phyloP scores from a whole-genome alignment of 2,888 invertebrate genomes.

The Cyclophora punctaria region DNA sequence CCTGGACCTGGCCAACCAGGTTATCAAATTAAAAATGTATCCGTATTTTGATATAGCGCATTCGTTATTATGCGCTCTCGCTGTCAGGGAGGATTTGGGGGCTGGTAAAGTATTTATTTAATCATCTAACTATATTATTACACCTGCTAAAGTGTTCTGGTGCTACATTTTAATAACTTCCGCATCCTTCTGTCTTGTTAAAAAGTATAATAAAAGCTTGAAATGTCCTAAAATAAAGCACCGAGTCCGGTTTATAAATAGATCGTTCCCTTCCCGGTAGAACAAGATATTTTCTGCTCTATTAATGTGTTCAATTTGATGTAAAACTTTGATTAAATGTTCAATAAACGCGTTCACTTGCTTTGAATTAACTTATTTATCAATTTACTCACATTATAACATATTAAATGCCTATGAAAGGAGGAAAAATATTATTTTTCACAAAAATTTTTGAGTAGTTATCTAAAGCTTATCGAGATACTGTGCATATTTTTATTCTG shows the following conservation, averaged over 20 bases:
- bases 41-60: conserved; percentile 99
- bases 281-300: conserved; percentile 16
- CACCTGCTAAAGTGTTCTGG: conserved; percentile 29
- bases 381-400: no score
- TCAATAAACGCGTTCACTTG: no score
- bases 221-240: conserved; percentile 58
- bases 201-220: conserved; percentile 28
- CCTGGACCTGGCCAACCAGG: conserved; percentile 98
- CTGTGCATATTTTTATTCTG: no score
- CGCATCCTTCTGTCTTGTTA: conserved; percentile 30
- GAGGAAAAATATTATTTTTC: no score
- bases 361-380: no score
- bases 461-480: no score
- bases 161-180: conserved; percentile 22
- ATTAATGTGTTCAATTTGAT: conserved; percentile 8
- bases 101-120: conserved; percentile 78
- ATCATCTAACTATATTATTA: conserved; percentile 31
- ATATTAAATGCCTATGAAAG: no score
- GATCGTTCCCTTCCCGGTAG: conserved; percentile 40
- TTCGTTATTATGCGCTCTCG: conserved; percentile 93
- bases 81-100: conserved; percentile 96
- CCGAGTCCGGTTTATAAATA: conserved; percentile 60
- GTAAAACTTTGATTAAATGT: no score
- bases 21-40: conserved; percentile 99
- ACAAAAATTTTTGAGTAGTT: no score